phyloP scores from a whole-genome alignment of 2,888 invertebrate species.

The Cosmia pyralina region DNA sequence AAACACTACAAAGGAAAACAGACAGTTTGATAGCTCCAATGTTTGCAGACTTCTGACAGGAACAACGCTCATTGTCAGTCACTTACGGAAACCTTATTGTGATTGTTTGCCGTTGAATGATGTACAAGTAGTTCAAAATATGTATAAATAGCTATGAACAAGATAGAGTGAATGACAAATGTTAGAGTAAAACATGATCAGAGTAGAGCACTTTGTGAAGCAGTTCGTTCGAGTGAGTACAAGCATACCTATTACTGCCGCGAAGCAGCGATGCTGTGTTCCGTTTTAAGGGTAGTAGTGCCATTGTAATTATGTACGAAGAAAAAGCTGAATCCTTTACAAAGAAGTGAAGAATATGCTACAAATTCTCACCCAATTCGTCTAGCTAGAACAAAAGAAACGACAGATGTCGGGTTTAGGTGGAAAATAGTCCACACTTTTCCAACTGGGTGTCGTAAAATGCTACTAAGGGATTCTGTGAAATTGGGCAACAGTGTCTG shows the following conservation, averaged over 20 bases:
- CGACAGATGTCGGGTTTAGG: slow-evolving; percentile 9
- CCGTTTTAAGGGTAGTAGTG: neutral
- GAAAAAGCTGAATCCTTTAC: neutral
- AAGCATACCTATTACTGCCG: neutral
- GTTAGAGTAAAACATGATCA: neutral
- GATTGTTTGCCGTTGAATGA: slow-evolving; percentile 10
- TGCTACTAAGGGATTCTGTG: slow-evolving; percentile 8
- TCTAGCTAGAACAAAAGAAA: slow-evolving; percentile 4
- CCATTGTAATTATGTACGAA: neutral
- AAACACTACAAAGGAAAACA: slow-evolving; percentile 29
- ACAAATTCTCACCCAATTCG: neutral
- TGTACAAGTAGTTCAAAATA: neutral
- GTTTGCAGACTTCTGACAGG: slow-evolving; percentile 16
- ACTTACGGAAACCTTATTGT: slow-evolving; percentile 25
- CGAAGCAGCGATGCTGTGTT: neutral
- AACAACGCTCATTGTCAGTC: slow-evolving; percentile 20
- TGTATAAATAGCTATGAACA: neutral
- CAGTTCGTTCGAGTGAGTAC: no score
- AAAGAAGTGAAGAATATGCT: neutral
- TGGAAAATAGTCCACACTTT: slow-evolving; percentile 5
- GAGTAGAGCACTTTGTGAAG: neutral
- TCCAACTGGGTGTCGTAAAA: slow-evolving; percentile 15
- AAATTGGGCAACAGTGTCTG: slow-evolving; percentile 1
- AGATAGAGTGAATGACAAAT: neutral
- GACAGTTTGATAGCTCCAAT: slow-evolving; percentile 29